These are phyloP conservation scores for Haemorhous mexicanus DNA, from an alignment of 2,113 vertebrate species.

Conservation along the genomic window DNA sequence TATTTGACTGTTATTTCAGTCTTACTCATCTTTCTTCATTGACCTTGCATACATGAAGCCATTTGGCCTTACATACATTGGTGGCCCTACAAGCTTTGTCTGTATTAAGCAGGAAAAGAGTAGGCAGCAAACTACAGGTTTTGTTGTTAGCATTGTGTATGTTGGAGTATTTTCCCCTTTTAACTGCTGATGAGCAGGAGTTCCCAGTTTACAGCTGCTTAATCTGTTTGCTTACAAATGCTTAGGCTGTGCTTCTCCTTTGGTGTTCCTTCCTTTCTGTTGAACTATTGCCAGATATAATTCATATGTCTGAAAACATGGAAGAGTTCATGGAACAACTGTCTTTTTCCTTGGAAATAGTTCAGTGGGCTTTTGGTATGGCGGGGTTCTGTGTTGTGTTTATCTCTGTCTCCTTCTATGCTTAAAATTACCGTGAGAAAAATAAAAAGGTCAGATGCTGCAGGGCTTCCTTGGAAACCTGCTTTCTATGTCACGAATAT, in stretches of 20 bases:
- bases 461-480: neutral
- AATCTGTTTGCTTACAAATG: neutral
- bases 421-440: neutral
- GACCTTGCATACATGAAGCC: neutral
- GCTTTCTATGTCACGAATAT: neutral
- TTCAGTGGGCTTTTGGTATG: neutral
- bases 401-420: neutral
- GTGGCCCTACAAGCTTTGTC: neutral
- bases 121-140: neutral
- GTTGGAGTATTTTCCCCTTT: neutral
- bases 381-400: neutral
- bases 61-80: neutral
- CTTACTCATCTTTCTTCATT: neutral
- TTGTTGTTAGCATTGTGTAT: neutral
- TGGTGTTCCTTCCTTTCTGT: neutral
- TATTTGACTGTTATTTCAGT: neutral
- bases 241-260: neutral
- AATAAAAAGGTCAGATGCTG: constrained; percentile 6
- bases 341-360: constrained; percentile 12
- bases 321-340: constrained; percentile 16
- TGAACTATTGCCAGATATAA: constrained; percentile 1
- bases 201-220: neutral
- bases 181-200: neutral
- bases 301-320: neutral
- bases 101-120: neutral